Conservation (phyloP, 2,113 vertebrate species). For the Cinclus cinclus region DNA sequence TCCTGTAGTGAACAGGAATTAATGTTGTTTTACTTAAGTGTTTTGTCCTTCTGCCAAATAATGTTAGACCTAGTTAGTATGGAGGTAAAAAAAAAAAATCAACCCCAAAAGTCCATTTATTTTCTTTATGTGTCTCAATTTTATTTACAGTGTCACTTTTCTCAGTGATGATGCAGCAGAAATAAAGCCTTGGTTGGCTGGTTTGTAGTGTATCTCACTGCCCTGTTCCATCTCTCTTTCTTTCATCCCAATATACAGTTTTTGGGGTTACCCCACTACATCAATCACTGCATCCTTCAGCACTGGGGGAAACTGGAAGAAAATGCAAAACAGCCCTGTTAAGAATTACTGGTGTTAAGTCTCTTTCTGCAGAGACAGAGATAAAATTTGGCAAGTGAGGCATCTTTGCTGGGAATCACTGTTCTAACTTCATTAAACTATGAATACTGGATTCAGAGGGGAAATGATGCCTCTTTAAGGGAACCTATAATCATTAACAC, state of each 20-base stretch:
- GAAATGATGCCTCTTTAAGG: not conserved
- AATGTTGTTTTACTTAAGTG: not conserved
- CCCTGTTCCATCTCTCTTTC: not conserved
- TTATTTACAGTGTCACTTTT: not conserved
- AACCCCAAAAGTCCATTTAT: not conserved
- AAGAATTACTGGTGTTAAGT: not conserved
- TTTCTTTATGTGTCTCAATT: not conserved
- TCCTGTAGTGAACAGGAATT: not conserved
- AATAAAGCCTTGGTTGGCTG: not conserved
- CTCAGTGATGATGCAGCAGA: slow-evolving; percentile 23
- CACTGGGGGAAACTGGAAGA: not conserved
- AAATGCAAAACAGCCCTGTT: not conserved
- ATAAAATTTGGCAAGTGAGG: slow-evolving; percentile 2
- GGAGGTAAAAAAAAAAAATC: not conserved
- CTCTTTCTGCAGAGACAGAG: not conserved
- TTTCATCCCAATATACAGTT: not conserved
- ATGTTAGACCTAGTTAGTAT: not conserved
- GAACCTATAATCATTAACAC: slow-evolving; percentile 1
- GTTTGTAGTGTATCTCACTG: not conserved
- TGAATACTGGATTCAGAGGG: not conserved
- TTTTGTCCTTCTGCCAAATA: not conserved
- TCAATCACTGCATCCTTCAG: not conserved
- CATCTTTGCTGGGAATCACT: not conserved
- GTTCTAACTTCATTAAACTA: slow-evolving; percentile 25
- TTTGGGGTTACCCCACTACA: not conserved